Base-by-base conservation (phyloP, 2,113 vertebrate species). In the Gopherus evgoodei region DNA sequence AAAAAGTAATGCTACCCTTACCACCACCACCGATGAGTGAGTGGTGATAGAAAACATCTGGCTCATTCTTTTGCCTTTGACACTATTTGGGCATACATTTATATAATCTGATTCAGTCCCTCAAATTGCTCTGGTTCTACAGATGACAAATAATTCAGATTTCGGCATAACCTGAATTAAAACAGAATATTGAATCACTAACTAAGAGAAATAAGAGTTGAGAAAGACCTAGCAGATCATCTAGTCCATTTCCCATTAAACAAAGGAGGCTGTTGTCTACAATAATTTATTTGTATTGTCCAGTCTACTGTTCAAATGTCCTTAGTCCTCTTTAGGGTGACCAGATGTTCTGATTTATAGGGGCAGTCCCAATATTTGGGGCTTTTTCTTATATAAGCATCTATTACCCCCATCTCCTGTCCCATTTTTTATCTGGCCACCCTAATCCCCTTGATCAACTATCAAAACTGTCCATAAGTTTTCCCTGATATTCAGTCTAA, bases 31-130 rank as follows among this genome's bases (percentile, higher is more conserved):
- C 11, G 1, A 53, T 31, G 87, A 89, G 83, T 89, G 89, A 85
- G 90, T 59, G 91, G 1, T 94, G 95, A 97, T 95, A 86, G 81
- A 95, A 97, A 92, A 90, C 96, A 96, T 65, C 95, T 96, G 95
- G 56, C 85, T 95, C 54, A 2, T 44, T 94, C 81, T 38, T 95
- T 52, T 90, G 85, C 85, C 65, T 94, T 90, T 89, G 76, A 96
- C 91, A 78, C 10, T 75, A 44, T 16, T 49, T 86, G 93, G 83
- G 53, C 62, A 54, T 94, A 25, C 54, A 95, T 96, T 93, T 96
- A 57, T 82, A 78, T 79, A 69, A 27, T 78, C 24, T 78, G 75
- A 87, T 89, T 85, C 8, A 14, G 81, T 88, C 42, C 53, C 86
- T 96, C 69, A 87, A 91, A 90, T 96, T 89, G 6, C 89, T 91